phyloP scores from a whole-genome alignment of 2,113 vertebrate genomes.

The Malurus cyaneus region DNA sequence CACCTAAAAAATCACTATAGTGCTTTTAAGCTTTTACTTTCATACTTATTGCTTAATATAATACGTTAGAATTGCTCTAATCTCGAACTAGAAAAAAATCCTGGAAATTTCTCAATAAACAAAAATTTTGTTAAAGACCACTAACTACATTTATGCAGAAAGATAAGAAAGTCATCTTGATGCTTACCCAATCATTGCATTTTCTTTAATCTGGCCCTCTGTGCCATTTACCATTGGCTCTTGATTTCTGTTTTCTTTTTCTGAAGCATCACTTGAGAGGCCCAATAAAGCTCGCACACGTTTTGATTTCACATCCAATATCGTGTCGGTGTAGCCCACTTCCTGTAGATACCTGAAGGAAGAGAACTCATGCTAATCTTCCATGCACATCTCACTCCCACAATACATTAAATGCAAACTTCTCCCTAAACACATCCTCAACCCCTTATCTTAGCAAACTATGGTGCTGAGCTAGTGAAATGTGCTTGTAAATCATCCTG shows the following conservation, averaged over 20 bases:
- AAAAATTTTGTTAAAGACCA: not conserved
- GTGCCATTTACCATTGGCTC: slow-evolving; percentile 94
- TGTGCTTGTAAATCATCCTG: slow-evolving; percentile 71
- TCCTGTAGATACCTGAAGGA: slow-evolving; percentile 90
- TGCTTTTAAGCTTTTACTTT: not conserved
- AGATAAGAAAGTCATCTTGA: not conserved
- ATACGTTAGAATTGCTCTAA: not conserved
- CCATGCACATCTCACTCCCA: not conserved
- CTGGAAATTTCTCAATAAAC: not conserved
- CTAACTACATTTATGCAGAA: not conserved
- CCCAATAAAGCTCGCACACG: slow-evolving; percentile 88
- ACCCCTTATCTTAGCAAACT: slow-evolving; percentile 12
- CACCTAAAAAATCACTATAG: not conserved
- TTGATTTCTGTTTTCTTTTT: slow-evolving; percentile 79
- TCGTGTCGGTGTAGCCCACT: slow-evolving; percentile 93
- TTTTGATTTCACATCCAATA: slow-evolving; percentile 95
- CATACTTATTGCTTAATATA: not conserved
- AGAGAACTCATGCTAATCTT: slow-evolving; percentile 46
- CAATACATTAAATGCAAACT: not conserved
- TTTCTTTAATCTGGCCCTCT: slow-evolving; percentile 84
- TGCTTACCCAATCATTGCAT: slow-evolving; percentile 85
- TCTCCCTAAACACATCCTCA: slow-evolving; percentile 22
- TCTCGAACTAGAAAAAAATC: not conserved
- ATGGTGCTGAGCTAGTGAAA: slow-evolving; percentile 29
- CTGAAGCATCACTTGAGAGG: slow-evolving; percentile 84